phyloP scores from a whole-genome alignment of 2,797 vertebrate genomes.

The Anabas testudineus region DNA sequence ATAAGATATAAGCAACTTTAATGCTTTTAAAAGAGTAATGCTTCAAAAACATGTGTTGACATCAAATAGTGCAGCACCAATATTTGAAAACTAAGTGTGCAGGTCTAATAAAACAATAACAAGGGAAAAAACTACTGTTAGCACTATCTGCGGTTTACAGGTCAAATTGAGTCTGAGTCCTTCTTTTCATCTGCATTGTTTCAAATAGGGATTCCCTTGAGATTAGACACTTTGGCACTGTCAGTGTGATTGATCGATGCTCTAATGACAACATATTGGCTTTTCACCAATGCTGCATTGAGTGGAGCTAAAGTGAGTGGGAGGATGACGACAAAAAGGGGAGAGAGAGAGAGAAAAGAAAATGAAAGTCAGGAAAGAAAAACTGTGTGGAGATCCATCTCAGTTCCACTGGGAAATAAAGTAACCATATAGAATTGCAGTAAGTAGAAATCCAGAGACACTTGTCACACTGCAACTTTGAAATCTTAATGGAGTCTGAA shows the following conservation, averaged over 20 bases:
- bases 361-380: slow-evolving; percentile 40
- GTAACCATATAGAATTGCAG: slow-evolving; percentile 52
- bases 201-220: slow-evolving; percentile 49
- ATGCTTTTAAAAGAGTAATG: no score
- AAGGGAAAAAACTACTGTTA: neutral
- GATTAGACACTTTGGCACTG: slow-evolving; percentile 52
- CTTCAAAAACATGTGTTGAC: neutral
- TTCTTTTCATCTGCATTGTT: slow-evolving; percentile 46
- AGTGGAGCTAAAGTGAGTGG: slow-evolving; percentile 24
- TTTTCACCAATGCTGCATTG: slow-evolving; percentile 55
- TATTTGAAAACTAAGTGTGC: neutral
- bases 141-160: neutral
- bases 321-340: slow-evolving; percentile 19
- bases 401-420: slow-evolving; percentile 69
- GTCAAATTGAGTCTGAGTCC: slow-evolving; percentile 22
- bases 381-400: slow-evolving; percentile 60
- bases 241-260: slow-evolving; percentile 61
- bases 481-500: slow-evolving; percentile 36
- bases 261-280: slow-evolving; percentile 68
- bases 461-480: slow-evolving; percentile 44
- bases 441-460: slow-evolving; percentile 48
- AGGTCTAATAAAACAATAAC: neutral
- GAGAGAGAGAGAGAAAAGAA: slow-evolving; percentile 31
- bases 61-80: neutral
- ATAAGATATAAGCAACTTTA: no score